Base-by-base conservation (phyloP, 2,113 vertebrate genomes). In the Aleadryas rufinucha region DNA sequence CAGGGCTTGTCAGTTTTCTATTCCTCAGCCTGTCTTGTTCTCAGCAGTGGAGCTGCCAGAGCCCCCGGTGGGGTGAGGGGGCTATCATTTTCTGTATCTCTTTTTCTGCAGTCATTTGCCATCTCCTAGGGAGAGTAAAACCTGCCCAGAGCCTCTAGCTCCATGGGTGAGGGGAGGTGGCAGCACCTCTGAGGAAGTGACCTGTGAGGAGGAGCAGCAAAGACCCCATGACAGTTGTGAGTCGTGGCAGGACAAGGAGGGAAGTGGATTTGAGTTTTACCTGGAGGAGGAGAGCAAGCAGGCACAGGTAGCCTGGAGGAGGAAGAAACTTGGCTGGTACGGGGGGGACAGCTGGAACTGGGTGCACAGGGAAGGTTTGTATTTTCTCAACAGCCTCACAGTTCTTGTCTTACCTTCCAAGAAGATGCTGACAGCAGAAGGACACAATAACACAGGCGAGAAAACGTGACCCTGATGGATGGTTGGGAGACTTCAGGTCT, bases 211-310 rank as follows among this genome's bases (percentile, higher is more conserved):
- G n/a, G 33, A 75, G 39, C 45, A 81, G 28, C 18, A 71, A 52
- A 77, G 20, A 50, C 5, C 16, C 42, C 0, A 1, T 26, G 31
- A 14, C 9, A 13, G 57, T 4, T 1, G 0, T 35, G 23, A 70
- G 20, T 30, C 0, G 0, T 75, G 53, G 37, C 33, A 91, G 37
- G 35, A 53, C 13, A 71, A 10, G 6, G 21, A 84, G 60, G 41
- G 24, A 66, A 71, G 26, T 13, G 44, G 30, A 44, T 16, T 39
- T 42, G 14, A 35, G 22, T 60, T 17, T 56, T 31, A 44, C 37
- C 11, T 70, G 60, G n/a, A 71, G 70, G 13, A 65, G 42, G 6
- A 82, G 31, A 81, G 7, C 14, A 33, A 45, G 42, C 22, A 68
- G 72, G 31, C 18, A 37, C 21, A 28, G 50, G 28, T 16, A 61